Conservation (phyloP, 2,113 vertebrate genomes). For the Trichechus manatus region DNA sequence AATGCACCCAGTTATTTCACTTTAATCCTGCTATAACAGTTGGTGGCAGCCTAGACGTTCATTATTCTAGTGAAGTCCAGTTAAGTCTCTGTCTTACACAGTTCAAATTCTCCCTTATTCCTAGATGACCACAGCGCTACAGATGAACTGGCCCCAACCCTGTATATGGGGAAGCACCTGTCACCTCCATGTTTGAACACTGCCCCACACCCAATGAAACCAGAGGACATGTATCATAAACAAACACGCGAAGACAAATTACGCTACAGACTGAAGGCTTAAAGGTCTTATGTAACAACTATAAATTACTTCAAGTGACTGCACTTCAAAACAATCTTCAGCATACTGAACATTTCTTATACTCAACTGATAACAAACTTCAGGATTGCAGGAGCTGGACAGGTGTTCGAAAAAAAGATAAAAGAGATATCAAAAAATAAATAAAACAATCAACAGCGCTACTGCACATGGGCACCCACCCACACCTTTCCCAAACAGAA, state of each 20-base stretch:
- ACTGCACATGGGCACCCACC: background rate
- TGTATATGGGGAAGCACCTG: background rate
- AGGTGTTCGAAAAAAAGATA: slow-evolving; percentile 24
- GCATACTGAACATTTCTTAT: background rate
- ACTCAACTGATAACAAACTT: slow-evolving; percentile 25
- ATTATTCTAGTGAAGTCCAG: background rate
- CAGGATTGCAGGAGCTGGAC: background rate
- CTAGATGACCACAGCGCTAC: background rate
- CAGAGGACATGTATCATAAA: background rate
- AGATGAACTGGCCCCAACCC: background rate
- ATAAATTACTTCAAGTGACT: background rate
- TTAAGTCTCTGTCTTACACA: background rate
- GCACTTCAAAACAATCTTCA: background rate
- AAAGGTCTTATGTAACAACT: slow-evolving; percentile 35
- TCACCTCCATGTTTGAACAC: background rate
- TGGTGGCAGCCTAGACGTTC: background rate
- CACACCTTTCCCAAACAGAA: background rate
- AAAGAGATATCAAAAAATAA: slow-evolving; percentile 9
- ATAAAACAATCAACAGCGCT: background rate
- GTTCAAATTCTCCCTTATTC: background rate
- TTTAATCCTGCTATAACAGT: background rate
- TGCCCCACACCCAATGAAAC: background rate
- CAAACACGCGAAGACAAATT: background rate
- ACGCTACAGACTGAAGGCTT: background rate
- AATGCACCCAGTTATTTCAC: background rate